Conservation (phyloP, 2,888 invertebrate species). For the Octodonta nipae region DNA sequence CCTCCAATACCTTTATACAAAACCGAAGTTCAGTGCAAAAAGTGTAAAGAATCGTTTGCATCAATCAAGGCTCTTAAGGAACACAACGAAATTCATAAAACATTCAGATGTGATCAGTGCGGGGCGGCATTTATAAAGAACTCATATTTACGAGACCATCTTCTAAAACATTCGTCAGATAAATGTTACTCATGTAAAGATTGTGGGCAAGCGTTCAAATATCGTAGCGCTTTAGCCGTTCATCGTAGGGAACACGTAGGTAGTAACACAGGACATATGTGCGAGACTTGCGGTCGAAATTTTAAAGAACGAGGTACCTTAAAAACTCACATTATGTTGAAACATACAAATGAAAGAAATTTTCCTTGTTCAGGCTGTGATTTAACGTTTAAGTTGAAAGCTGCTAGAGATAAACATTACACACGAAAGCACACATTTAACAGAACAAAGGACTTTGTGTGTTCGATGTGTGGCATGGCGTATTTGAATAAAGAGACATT, state of each 20-base stretch:
- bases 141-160: conserved; percentile 17
- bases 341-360: conserved; percentile 22
- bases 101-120: conserved; percentile 17
- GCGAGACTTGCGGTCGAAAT: conserved; percentile 23
- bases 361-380: conserved; percentile 22
- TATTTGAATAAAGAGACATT: conserved; percentile 13
- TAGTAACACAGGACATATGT: conserved; percentile 21
- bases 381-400: conserved; percentile 22
- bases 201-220: conserved; percentile 22
- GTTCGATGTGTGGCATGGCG: conserved; percentile 9
- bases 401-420: conserved; percentile 22
- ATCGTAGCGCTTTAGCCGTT: conserved; percentile 21
- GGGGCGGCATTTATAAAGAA: conserved; percentile 16
- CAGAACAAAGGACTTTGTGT: conserved; percentile 12
- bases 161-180: conserved; percentile 17
- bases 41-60: conserved; percentile 9
- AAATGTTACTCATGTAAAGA: conserved; percentile 19
- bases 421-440: conserved; percentile 11
- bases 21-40: conserved; percentile 7
- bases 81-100: conserved; percentile 15
- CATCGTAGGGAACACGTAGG: conserved; percentile 22
- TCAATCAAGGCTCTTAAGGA: conserved; percentile 7
- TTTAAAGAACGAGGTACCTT: conserved; percentile 25
- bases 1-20: background rate
- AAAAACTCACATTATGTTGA: conserved; percentile 21